phyloP scores from a whole-genome alignment of 2,888 invertebrate genomes.

The Encarsia formosa region DNA sequence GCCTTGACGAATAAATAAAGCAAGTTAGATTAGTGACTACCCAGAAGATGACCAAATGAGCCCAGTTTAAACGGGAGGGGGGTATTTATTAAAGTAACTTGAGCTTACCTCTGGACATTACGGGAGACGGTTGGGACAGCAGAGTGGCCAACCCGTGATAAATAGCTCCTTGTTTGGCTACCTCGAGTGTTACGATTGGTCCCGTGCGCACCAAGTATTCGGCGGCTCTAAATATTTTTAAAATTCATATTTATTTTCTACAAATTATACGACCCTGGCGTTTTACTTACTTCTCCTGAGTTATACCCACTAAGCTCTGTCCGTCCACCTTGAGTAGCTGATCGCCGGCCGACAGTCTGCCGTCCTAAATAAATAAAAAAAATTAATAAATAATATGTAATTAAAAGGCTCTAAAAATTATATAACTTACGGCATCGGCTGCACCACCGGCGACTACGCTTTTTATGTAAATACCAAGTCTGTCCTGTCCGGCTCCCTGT shows the following conservation, averaged over 20 bases:
- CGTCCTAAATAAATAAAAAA: slow-evolving; percentile 61
- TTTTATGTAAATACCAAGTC: slow-evolving; percentile 96
- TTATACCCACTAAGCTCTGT: slow-evolving; percentile 80
- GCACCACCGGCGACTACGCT: slow-evolving; percentile 94
- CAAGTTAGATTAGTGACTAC: too few relatives aligned
- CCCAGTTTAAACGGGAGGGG: too few relatives aligned
- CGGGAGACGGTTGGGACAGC: slow-evolving; percentile 85
- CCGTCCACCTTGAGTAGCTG: slow-evolving; percentile 96
- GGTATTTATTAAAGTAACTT: too few relatives aligned
- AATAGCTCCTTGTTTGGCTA: slow-evolving; percentile 96
- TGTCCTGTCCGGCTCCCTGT: slow-evolving; percentile 72
- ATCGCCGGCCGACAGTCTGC: slow-evolving; percentile 92
- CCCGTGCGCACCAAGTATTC: slow-evolving; percentile 93
- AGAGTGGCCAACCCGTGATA: slow-evolving; percentile 93
- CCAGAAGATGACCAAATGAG: too few relatives aligned
- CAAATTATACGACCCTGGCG: too few relatives aligned
- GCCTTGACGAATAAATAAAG: too few relatives aligned
- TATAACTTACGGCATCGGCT: slow-evolving; percentile 66
- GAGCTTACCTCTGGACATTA: slow-evolving; percentile 70
- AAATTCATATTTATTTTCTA: too few relatives aligned
- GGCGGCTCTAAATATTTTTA: slow-evolving; percentile 77
- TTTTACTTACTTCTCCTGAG: slow-evolving; percentile 63
- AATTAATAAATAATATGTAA: slow-evolving; percentile 5
- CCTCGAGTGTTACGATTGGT: slow-evolving; percentile 88
- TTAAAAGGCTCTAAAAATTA: background rate